Evolutionary conservation across 2,797 vertebrate species (phyloP).

Genomic region (Helostoma temminkii): DNA sequence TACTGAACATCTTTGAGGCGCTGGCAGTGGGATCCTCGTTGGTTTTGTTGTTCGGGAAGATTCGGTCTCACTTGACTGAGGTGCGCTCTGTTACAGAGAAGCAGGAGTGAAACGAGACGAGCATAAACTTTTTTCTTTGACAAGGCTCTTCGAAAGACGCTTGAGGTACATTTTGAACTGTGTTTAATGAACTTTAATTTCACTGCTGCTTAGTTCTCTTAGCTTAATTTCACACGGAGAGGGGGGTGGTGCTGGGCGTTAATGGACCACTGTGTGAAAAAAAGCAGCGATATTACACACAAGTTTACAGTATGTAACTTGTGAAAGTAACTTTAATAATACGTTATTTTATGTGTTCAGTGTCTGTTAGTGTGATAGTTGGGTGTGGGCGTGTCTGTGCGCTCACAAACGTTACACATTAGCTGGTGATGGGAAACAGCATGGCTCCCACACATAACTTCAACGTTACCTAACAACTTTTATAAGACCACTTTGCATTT

Average conservation of each 20-base stretch:
- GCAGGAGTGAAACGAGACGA: constrained; percentile 16
- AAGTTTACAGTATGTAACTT: background rate
- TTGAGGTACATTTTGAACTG: constrained; percentile 37
- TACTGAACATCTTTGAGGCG: background rate
- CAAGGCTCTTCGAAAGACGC: background rate
- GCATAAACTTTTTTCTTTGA: background rate
- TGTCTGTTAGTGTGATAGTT: too few relatives aligned
- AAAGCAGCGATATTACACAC: background rate
- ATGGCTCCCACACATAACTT: too few relatives aligned
- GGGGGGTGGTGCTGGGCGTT: constrained; percentile 34
- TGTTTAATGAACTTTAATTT: accelerated
- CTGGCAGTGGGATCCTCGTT: background rate
- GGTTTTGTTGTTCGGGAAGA: background rate
- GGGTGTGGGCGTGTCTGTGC: too few relatives aligned
- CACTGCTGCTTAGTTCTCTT: background rate
- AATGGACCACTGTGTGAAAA: constrained; percentile 46
- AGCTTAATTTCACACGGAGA: background rate
- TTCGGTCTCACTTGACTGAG: background rate
- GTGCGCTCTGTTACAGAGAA: background rate
- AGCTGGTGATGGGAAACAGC: too few relatives aligned
- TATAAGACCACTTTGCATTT: too few relatives aligned
- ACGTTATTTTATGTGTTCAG: too few relatives aligned
- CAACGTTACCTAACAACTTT: too few relatives aligned
- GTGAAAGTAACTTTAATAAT: too few relatives aligned
- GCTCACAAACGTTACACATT: too few relatives aligned